Conservation (phyloP, 2,797 vertebrate species). For the Melanotaenia boesemani region DNA sequence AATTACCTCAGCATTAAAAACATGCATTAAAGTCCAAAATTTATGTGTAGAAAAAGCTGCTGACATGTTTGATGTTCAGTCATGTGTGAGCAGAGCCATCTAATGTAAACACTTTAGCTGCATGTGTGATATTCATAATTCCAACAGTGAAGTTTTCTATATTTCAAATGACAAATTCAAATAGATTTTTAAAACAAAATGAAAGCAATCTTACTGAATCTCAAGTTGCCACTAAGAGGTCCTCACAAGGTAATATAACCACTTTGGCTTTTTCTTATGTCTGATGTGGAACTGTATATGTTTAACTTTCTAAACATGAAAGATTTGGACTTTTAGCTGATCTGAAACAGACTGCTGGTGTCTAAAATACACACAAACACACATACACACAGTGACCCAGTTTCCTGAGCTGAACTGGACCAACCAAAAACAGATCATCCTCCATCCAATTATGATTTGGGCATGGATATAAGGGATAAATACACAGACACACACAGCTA, state of each 20-base stretch:
- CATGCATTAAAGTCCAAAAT: slow-evolving; percentile 11
- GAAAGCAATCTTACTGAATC: slow-evolving; percentile 47
- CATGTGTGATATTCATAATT: slow-evolving; percentile 18
- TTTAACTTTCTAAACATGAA: slow-evolving; percentile 64
- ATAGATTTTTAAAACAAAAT: slow-evolving; percentile 24
- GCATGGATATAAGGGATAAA: slow-evolving; percentile 49
- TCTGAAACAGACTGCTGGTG: slow-evolving; percentile 62
- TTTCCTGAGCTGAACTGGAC: slow-evolving; percentile 65
- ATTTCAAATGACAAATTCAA: slow-evolving; percentile 18
- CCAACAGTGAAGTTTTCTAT: slow-evolving; percentile 4
- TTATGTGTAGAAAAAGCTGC: slow-evolving; percentile 4
- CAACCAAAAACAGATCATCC: slow-evolving; percentile 65
- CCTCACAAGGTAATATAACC: slow-evolving; percentile 30
- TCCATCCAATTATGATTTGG: slow-evolving; percentile 60
- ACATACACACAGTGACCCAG: slow-evolving; percentile 58
- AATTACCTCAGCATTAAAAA: slow-evolving; percentile 14
- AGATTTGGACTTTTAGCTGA: slow-evolving; percentile 65
- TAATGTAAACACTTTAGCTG: slow-evolving; percentile 49
- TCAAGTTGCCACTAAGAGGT: slow-evolving; percentile 31
- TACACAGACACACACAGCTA: slow-evolving; percentile 30
- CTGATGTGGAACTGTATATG: slow-evolving; percentile 59
- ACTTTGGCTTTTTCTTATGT: slow-evolving; percentile 51
- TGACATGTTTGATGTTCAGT: slow-evolving; percentile 40
- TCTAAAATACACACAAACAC: slow-evolving; percentile 25
- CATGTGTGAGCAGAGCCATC: slow-evolving; percentile 27